Percentiles rank a stretch among this genome's conserved stretches.
phyloP scores from a whole-genome alignment of 2,113 vertebrate species.

The Fregetta grallaria region DNA sequence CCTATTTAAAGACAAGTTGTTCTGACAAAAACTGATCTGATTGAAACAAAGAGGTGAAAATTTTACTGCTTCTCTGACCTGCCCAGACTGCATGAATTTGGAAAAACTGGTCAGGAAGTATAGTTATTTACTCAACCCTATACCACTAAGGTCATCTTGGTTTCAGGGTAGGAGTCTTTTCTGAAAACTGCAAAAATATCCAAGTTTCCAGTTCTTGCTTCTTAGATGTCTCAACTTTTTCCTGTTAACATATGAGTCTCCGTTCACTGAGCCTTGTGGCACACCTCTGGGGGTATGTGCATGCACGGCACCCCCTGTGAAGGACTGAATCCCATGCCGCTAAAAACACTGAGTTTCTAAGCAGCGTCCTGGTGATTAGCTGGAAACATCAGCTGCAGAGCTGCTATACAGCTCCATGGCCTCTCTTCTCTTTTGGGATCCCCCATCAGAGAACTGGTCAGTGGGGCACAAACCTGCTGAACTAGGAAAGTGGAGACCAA shows the following conservation, averaged over 20 bases:
- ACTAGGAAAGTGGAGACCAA: neutral
- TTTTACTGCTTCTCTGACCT: neutral
- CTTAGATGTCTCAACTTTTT: neutral
- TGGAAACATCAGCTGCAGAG: neutral
- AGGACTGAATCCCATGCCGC: neutral
- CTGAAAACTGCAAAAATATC: neutral
- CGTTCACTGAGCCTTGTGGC: neutral
- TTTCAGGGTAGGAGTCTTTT: neutral
- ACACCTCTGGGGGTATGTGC: fast-evolving
- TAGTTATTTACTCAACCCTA: neutral
- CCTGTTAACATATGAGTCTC: neutral
- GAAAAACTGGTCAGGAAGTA: neutral
- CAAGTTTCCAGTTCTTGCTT: neutral
- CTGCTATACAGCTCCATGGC: neutral
- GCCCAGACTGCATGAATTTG: neutral
- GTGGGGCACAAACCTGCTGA: neutral
- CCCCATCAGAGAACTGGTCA: neutral
- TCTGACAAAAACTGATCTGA: neutral
- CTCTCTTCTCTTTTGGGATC: neutral
- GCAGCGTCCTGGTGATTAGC: neutral
- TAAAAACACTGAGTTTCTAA: neutral
- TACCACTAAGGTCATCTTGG: neutral
- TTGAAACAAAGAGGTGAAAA: neutral
- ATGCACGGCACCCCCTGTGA: fast-evolving
- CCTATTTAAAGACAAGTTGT: neutral